Conservation (phyloP, 2,888 invertebrate genomes). For the Metallyticus violacea region DNA sequence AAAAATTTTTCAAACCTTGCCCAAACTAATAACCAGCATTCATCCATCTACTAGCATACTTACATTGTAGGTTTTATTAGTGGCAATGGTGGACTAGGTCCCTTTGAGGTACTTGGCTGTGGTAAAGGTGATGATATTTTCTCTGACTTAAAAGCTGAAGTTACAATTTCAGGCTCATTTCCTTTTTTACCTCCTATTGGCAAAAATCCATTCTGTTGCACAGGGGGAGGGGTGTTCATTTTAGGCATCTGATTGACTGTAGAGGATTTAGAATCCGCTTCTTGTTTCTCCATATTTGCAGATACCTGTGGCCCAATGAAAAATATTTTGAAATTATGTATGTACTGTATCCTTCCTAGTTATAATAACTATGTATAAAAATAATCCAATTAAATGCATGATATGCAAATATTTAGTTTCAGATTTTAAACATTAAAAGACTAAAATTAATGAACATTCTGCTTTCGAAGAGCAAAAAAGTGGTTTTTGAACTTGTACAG, state of each 20-base stretch:
- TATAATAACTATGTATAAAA: too few relatives aligned
- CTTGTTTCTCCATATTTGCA: background rate
- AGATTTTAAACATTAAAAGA: too few relatives aligned
- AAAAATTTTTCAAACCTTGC: too few relatives aligned
- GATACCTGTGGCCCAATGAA: background rate
- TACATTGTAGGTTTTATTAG: background rate
- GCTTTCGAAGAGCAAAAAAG: too few relatives aligned
- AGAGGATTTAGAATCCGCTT: background rate
- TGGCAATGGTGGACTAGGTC: background rate
- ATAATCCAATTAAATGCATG: too few relatives aligned
- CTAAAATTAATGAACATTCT: too few relatives aligned
- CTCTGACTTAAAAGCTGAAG: background rate
- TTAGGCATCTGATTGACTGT: background rate
- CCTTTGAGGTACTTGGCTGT: background rate
- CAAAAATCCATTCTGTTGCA: background rate
- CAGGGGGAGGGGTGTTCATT: background rate
- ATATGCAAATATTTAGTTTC: too few relatives aligned
- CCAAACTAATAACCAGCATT: too few relatives aligned
- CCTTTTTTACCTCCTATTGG: background rate
- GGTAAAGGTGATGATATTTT: background rate
- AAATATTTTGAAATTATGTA: too few relatives aligned
- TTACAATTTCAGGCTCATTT: background rate
- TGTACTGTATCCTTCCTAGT: too few relatives aligned
- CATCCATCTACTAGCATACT: background rate
- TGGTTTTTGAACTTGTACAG: too few relatives aligned